These are phyloP conservation scores for Carabus problematicus DNA, from an alignment of 2,888 invertebrate genomes.

Conservation along the genomic window DNA sequence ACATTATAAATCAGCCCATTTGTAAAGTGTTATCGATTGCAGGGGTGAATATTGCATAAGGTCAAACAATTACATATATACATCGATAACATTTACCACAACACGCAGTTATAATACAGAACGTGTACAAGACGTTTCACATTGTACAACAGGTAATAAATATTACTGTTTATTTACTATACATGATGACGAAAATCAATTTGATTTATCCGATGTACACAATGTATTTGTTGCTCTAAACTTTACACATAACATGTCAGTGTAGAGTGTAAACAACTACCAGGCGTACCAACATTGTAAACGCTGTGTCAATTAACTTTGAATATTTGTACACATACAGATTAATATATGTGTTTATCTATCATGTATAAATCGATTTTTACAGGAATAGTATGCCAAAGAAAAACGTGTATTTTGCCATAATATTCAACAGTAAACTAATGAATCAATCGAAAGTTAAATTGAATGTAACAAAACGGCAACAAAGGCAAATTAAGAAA, in stretches of 20 bases:
- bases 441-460: conserved; percentile 27
- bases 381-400: conserved; percentile 25
- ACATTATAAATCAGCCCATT: conserved; percentile 24
- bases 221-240: neutral
- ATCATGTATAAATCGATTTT: neutral
- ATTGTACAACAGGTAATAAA: no score
- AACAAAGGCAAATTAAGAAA: conserved; percentile 2
- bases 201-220: neutral
- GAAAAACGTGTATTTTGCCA: conserved; percentile 26
- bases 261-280: no score
- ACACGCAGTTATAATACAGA: conserved; percentile 21
- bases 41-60: conserved; percentile 28
- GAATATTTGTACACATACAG: no score
- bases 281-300: no score
- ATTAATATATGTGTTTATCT: neutral
- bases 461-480: conserved; percentile 7
- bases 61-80: conserved; percentile 37
- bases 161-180: no score
- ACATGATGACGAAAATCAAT: neutral
- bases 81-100: conserved; percentile 25
- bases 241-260: neutral
- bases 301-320: no score
- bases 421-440: conserved; percentile 29
- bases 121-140: conserved; percentile 4
- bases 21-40: conserved; percentile 29